Evolutionary conservation across 2,888 invertebrate species (phyloP), one percentile per base, ranked within the genome.

Genomic region (Aproaerema taeniolella): DNA sequence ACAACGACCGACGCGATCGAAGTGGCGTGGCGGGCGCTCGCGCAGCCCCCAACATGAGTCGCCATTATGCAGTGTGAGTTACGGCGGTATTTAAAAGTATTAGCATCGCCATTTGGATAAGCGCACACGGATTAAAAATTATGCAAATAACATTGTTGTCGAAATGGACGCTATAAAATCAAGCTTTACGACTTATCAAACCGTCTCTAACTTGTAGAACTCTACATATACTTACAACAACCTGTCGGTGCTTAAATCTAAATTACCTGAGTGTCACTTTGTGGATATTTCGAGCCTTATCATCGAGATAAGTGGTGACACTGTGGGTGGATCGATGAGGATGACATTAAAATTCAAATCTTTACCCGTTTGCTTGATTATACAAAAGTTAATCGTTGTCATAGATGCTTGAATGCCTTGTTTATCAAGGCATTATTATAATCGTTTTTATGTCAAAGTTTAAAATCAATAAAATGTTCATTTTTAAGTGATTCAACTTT

Each of bases 61-160:
- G 15, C 32, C 36, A 15, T 28, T 11, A 11, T 25, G 2, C 33
- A 13, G 28, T 11, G 28, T 39, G 35, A 42, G 12, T 35, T 42
- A 42, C 35, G 26, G 14, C 31, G 8, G 15, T 8, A 17, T 42
- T 39, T 42, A 35, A 31, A 42, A 28, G 35, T 30, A 42, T 42
- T 42, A 39, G 35, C 38, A 38, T 31, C 34, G 17, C 26, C 12
- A 28, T 42, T 39, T 31, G 35, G 39, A 14, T 31, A 39, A 38
- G 29, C 30, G 16, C 32, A 34, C 30, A 11, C n/a, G 11, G 24
- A 28, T 33, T 24, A 24, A 24, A 16, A 26, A 29, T 37, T 41
- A 36, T 29, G 41, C 26, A 36, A 41, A 41, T 16, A 36, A 11
- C 12, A 16, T 31, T 25, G 11, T 15, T 36, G 29, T 26, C 7